Base-by-base conservation (phyloP, 2,888 invertebrate genomes). In the Mongoloraphidia duomilia region DNA sequence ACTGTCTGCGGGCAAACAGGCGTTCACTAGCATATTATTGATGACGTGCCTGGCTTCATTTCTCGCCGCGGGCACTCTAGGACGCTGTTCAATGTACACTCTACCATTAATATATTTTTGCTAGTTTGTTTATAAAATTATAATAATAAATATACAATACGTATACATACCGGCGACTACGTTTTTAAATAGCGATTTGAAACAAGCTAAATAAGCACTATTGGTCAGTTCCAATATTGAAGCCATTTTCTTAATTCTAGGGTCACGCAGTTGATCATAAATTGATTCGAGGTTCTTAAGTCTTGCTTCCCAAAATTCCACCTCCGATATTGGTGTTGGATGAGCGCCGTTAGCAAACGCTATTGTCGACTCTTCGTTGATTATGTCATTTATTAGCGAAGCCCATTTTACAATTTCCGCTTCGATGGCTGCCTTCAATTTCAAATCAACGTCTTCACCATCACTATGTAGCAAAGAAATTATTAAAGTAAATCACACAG, bases 341-440 rank as follows among this genome's bases (percentile, higher is more conserved):
- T 86, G 75, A 50, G 74, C 73, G 3, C 79, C 80, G 48, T 77
- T 74, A 47, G 80, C 75, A 52, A 84, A 80, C 4, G 79, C 80
- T 62, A 80, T 72, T 44, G 78, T 77, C 0, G 85, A 84, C 55
- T 83, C 80, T 60, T 88, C 82, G 56, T 81, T 78, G 34, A 92
- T 67, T 36, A 92, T 77, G 59, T 89, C 87, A 52, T 81, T 79
- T 35, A 89, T 80, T 61, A 85, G 83, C 46, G 76, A 73, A 2
- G 84, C 77, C 94, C 94, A 95, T 62, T 89, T 89, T 53, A 89
- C 86, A 2, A 92, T 76, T 41, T 86, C 82, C 36, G 82, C 83
- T 68, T 95, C 94, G 50, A 93, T 79, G 44, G 85, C 80, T 49
- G 84, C 82, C 62, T 88, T 86, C 57, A 93, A 69, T 48, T 76